Conservation (phyloP, 2,113 vertebrate species). For the Lanius ludovicianus region DNA sequence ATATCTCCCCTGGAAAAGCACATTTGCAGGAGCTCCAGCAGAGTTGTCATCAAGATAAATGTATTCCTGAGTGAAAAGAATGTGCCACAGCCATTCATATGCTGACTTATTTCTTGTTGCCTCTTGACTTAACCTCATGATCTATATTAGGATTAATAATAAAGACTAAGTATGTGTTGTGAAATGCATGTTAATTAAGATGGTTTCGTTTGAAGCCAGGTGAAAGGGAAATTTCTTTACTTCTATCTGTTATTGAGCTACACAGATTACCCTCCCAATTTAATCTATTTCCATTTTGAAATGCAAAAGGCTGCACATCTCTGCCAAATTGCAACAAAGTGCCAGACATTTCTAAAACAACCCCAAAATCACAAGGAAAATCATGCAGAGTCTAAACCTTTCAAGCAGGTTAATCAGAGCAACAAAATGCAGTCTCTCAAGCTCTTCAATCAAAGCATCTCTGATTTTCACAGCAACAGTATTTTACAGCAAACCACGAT, state of each 20-base stretch:
- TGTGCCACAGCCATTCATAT: neutral
- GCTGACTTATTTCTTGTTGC: neutral
- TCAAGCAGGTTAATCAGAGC: neutral
- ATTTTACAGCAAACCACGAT: neutral
- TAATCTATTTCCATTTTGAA: neutral
- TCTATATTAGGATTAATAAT: neutral
- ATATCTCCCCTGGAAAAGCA: neutral
- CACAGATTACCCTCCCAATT: neutral
- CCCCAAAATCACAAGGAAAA: neutral
- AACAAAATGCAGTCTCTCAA: neutral
- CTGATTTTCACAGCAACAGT: neutral
- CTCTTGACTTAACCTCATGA: neutral
- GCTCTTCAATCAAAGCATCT: neutral
- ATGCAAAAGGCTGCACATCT: neutral
- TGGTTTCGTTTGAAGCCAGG: accelerated
- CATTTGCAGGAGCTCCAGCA: neutral
- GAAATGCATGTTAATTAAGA: neutral
- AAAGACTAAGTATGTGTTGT: neutral
- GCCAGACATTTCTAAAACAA: neutral
- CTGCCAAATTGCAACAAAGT: neutral
- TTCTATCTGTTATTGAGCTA: neutral
- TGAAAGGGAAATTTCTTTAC: neutral
- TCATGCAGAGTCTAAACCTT: neutral
- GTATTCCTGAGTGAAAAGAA: neutral
- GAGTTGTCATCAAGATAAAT: neutral